These are phyloP conservation scores for Zele albiditarsus DNA, from an alignment of 2,888 invertebrate species.

Conservation along the genomic window DNA sequence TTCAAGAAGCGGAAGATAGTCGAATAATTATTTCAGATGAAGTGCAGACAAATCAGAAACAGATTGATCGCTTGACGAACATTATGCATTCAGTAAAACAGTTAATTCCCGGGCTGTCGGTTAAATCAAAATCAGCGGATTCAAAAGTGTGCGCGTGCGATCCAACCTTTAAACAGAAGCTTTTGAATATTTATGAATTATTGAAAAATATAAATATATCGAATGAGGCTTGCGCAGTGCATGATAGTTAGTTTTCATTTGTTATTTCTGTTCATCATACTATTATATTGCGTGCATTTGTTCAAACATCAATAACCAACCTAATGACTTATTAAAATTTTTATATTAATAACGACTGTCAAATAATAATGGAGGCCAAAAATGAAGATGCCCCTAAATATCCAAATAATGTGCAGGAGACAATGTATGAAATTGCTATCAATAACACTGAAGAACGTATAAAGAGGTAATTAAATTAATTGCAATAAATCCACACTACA, in stretches of 20 bases:
- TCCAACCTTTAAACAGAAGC: slow-evolving; percentile 30
- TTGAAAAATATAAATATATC: slow-evolving; percentile 30
- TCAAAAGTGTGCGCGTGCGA: slow-evolving; percentile 16
- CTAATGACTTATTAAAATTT: background rate
- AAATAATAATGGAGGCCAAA: background rate
- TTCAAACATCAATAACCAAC: background rate
- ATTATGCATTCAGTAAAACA: slow-evolving; percentile 77
- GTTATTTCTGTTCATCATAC: background rate
- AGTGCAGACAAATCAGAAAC: slow-evolving; percentile 74
- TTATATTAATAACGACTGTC: slow-evolving; percentile 6
- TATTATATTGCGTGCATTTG: background rate
- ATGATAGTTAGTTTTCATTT: background rate
- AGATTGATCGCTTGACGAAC: slow-evolving; percentile 75
- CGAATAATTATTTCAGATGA: slow-evolving; percentile 74
- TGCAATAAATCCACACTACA: slow-evolving; percentile 1
- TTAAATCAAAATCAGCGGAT: background rate
- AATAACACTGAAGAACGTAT: slow-evolving; percentile 55
- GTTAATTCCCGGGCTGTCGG: slow-evolving; percentile 57
- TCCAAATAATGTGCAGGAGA: slow-evolving; percentile 59
- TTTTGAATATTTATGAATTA: slow-evolving; percentile 31
- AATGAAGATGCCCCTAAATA: slow-evolving; percentile 19
- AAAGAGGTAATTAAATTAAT: slow-evolving; percentile 54
- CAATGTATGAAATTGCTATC: slow-evolving; percentile 59
- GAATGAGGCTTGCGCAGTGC: background rate
- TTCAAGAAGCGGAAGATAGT: slow-evolving; percentile 74